Percentiles rank a stretch among this genome's conserved stretches.
phyloP scores from a whole-genome alignment of 2,113 vertebrate genomes.

The Cromileptes altivelis region DNA sequence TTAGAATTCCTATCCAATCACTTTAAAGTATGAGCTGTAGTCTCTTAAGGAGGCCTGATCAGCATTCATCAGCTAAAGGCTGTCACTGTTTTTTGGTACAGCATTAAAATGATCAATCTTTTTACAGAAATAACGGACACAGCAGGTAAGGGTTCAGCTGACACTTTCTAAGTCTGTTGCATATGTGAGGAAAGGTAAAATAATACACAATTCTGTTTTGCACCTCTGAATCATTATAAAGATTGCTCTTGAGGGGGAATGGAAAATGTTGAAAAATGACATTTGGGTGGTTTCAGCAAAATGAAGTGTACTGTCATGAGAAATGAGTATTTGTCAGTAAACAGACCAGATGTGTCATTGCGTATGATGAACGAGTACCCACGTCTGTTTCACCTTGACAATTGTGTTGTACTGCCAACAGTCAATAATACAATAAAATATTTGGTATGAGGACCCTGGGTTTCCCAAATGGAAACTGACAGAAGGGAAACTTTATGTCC shows the following conservation, averaged over 20 bases:
- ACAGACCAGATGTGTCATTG: constrained; percentile 56
- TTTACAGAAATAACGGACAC: constrained; percentile 13
- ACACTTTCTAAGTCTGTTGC: background rate
- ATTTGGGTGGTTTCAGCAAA: constrained; percentile 32
- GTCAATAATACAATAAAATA: constrained; percentile 29
- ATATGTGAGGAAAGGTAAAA: background rate
- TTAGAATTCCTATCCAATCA: constrained; percentile 55
- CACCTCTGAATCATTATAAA: constrained; percentile 32
- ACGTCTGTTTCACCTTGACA: constrained; percentile 41
- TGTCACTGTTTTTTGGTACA: background rate
- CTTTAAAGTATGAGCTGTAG: constrained; percentile 25
- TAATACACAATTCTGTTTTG: background rate
- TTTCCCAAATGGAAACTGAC: background rate
- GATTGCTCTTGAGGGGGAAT: constrained; percentile 34
- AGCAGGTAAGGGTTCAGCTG: constrained; percentile 6
- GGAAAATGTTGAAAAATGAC: constrained; percentile 57
- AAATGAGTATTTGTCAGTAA: constrained; percentile 62
- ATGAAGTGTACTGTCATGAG: constrained; percentile 55
- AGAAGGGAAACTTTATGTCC: background rate
- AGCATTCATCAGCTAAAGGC: constrained; percentile 3
- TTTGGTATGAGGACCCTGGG: background rate
- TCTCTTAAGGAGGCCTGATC: constrained; percentile 2
- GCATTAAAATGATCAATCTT: constrained; percentile 23
- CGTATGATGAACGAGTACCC: constrained; percentile 60
- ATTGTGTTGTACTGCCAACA: constrained; percentile 22